Evolutionary conservation across 1,140 invertebrate genomes (phyloP).

Genomic region (Acromyrmex charruanus): DNA sequence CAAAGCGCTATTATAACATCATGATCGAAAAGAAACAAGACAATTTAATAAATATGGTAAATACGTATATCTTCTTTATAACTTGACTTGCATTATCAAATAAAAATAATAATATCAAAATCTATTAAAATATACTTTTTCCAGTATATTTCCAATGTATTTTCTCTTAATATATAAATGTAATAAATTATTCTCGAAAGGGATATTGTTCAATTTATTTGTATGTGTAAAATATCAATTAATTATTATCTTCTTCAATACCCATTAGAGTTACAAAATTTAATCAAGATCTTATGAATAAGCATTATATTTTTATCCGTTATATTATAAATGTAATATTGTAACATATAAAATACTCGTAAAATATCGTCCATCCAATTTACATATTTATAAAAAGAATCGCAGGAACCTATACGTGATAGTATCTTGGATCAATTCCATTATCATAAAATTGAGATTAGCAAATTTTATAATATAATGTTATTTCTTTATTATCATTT

Average conservation of each 20-base stretch:
- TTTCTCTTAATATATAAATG: neutral
- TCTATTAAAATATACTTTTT: neutral
- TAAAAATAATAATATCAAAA: neutral
- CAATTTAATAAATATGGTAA: neutral
- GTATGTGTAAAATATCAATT: constrained; percentile 1
- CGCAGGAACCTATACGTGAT: neutral
- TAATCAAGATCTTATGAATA: neutral
- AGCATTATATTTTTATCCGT: neutral
- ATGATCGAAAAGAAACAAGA: neutral
- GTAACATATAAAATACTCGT: neutral
- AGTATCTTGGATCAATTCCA: neutral
- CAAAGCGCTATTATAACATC: constrained; percentile 6
- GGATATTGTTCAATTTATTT: neutral
- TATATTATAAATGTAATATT: no score
- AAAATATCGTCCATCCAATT: neutral
- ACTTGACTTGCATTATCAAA: neutral
- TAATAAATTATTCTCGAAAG: neutral
- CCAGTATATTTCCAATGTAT: neutral
- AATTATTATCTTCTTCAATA: constrained; percentile 17
- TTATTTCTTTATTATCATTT: neutral
- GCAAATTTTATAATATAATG: neutral
- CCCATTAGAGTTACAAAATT: neutral
- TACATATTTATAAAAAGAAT: neutral
- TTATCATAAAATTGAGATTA: neutral
- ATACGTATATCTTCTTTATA: constrained; percentile 1